These are phyloP conservation scores for Agrotis clavis DNA, from an alignment of 2,888 invertebrate species.

Conservation along the genomic window DNA sequence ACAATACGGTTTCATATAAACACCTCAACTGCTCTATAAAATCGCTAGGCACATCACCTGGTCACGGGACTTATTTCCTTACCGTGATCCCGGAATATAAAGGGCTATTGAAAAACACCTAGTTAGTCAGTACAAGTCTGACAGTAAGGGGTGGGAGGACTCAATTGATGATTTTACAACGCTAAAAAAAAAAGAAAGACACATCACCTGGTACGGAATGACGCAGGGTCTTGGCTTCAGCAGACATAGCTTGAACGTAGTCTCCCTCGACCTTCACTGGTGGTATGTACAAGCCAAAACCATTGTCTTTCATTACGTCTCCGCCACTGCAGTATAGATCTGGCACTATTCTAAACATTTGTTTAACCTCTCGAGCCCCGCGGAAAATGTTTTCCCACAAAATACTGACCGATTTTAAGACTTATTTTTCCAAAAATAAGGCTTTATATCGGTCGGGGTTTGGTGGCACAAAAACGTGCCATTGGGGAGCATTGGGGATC, in stretches of 20 bases:
- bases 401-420: too few relatives aligned
- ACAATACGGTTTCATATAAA: not conserved
- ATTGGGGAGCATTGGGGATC: too few relatives aligned
- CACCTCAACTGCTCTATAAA: not conserved
- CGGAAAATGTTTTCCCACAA: too few relatives aligned
- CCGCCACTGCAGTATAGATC: constrained; percentile 91
- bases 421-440: too few relatives aligned
- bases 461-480: too few relatives aligned
- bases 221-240: constrained; percentile 85
- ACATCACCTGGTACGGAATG: constrained; percentile 87
- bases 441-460: too few relatives aligned
- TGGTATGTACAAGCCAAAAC: constrained; percentile 88
- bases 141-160: too few relatives aligned
- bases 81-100: too few relatives aligned
- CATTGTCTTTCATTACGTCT: constrained; percentile 91
- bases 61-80: constrained; percentile 45
- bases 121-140: too few relatives aligned
- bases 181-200: not conserved
- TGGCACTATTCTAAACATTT: constrained; percentile 84
- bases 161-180: too few relatives aligned
- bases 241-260: constrained; percentile 74
- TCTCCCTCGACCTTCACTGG: constrained; percentile 75
- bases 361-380: too few relatives aligned
- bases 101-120: too few relatives aligned
- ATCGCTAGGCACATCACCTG: constrained; percentile 72